Conservation (phyloP, 2,113 vertebrate species). For the Mystacornis crossleyi region DNA sequence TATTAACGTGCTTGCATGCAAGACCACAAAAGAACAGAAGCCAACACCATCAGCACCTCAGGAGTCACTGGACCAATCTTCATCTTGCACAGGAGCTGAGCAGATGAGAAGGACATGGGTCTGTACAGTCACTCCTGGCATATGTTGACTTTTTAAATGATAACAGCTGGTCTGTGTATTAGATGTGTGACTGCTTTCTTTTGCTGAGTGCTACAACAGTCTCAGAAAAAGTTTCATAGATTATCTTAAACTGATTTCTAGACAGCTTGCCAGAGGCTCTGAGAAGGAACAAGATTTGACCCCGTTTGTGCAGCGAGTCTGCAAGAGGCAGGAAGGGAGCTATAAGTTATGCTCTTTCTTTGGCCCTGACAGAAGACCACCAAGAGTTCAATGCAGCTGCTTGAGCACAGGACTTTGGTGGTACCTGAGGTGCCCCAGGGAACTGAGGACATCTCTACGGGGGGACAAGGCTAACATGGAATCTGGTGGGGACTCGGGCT, state of each 20-base stretch:
- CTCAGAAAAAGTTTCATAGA: neutral
- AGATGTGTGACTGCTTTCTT: neutral
- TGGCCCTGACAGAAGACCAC: neutral
- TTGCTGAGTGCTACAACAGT: neutral
- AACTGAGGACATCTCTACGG: neutral
- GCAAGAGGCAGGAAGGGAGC: neutral
- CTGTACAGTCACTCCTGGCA: neutral
- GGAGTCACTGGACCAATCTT: neutral
- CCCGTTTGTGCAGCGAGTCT: fast-evolving
- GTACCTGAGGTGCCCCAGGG: neutral
- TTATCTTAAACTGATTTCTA: neutral
- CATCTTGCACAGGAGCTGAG: fast-evolving
- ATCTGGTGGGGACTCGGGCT: neutral
- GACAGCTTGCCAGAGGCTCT: neutral
- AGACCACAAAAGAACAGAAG: neutral
- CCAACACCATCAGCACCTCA: neutral
- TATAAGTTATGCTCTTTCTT: neutral
- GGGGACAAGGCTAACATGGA: fast-evolving
- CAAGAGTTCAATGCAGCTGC: neutral
- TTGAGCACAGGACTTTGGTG: neutral
- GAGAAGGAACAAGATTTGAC: neutral
- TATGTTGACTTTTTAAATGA: neutral
- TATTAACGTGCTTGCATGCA: neutral
- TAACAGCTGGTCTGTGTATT: neutral
- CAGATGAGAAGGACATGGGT: neutral